Base-by-base conservation (phyloP, 1,140 invertebrate genomes). In the Geopemphigus sp. region DNA sequence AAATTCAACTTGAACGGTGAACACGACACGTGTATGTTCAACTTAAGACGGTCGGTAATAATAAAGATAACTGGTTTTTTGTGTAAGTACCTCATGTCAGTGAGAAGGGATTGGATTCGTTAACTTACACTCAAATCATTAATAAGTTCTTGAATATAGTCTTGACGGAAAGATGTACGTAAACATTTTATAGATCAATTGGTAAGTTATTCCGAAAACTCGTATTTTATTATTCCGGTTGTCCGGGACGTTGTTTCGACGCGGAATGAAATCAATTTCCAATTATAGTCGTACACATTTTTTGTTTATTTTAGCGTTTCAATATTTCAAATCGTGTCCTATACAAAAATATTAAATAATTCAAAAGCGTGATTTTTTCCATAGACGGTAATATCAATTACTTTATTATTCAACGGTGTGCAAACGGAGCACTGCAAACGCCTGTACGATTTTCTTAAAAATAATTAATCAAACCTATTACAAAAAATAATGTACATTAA, bases 151-250 rank as follows among this genome's bases (percentile, higher is more conserved):
- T 3, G n/a, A 66, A 32, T 66, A 14, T 66, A n/a, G 32, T 66
- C n/a, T 47, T 39, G n/a, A 22, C 22, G 19, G 32, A 64, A 32
- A 39, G 32, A 39, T 39, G 8, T 8, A 64, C 17, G n/a, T 22
- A 47, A 66, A 66, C 39, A 66, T 66, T 45, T 47, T 66, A 17
- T 14, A 22, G n/a, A 66, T 66, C n/a, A 66, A 66, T 66, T 66
- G n/a, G n/a, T n/a, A n/a, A 66, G 32, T 47, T 22, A 1, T 22
- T 64, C 39, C 39, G 26, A 29, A 11, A 63, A 29, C 1, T 63
- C 8, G 15, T 17, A 29, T 61, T 61, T 2, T 8, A 0, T 8
- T 63, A 1, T 63, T 32, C 17, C 26, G 6, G 17, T 63, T 63
- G 14, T 63, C 29, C 14, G 17, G 17, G 17, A 32, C 26, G 6